A percentile compares a stretch with the other conserved stretches of the same genome.
phyloP scores from a whole-genome alignment of 53 echinoderm and acorn worm genomes.

The Paracentrotus lividus region DNA sequence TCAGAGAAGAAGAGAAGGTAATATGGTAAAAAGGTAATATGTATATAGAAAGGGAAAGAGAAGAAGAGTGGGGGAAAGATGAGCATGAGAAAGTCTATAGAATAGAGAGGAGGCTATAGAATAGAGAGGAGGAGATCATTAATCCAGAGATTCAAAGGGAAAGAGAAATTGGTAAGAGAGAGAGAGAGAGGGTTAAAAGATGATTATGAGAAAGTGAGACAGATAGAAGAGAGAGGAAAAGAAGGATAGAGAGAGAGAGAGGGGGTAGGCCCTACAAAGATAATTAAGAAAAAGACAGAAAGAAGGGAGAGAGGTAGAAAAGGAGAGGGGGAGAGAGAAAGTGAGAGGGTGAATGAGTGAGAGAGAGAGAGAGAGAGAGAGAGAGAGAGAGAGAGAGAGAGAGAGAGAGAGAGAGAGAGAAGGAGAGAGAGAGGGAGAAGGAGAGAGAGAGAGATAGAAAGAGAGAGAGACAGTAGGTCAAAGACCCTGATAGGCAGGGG shows the following conservation, averaged over 20 bases:
- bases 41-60: too few species aligned
- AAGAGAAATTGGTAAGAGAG: too few species aligned
- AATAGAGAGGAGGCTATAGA: too few species aligned
- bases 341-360: background rate
- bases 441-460: background rate
- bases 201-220: conserved; percentile 13
- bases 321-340: background rate
- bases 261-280: too few species aligned
- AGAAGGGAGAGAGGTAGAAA: background rate
- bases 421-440: background rate
- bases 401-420: background rate
- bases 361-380: background rate
- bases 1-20: too few species aligned
- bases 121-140: too few species aligned
- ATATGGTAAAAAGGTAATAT: too few species aligned
- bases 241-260: background rate
- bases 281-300: background rate
- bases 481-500: conserved; percentile 54
- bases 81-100: too few species aligned
- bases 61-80: too few species aligned
- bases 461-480: conserved; percentile 54
- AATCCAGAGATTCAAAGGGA: too few species aligned
- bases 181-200: too few species aligned
- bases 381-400: background rate
- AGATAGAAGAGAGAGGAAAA: background rate